Evolutionary conservation across 2,113 vertebrate species (phyloP).

Genomic region (Capreolus pygargus): DNA sequence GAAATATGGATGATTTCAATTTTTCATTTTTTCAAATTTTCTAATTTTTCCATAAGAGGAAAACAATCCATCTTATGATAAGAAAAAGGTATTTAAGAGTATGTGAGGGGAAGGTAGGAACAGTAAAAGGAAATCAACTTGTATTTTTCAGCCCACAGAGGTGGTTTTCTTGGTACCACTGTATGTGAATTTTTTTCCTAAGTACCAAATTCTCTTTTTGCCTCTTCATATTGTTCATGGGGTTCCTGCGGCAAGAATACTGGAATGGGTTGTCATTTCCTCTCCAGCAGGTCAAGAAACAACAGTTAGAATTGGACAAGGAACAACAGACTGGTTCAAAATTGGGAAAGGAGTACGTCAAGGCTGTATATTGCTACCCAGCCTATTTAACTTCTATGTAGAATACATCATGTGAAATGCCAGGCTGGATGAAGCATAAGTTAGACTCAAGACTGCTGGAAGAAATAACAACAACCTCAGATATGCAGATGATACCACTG

Average conservation of each 20-base stretch:
- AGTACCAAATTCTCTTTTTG: background rate
- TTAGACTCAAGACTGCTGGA: background rate
- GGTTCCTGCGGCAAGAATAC: background rate
- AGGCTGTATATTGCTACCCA: background rate
- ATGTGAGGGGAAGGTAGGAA: background rate
- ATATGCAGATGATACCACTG: background rate
- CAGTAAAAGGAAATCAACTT: background rate
- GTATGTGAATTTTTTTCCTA: background rate
- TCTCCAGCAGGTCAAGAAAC: background rate
- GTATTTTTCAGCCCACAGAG: background rate
- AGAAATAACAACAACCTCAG: background rate
- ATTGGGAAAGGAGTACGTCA: background rate
- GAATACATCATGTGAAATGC: background rate
- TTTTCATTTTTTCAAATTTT: background rate
- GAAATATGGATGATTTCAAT: background rate
- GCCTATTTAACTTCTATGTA: background rate
- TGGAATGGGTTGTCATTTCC: background rate
- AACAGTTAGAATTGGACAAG: background rate
- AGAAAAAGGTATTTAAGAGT: background rate
- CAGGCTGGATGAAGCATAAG: background rate
- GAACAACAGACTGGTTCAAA: background rate
- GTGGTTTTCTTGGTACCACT: background rate
- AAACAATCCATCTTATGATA: slow-evolving; percentile 26
- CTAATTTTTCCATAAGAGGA: background rate
- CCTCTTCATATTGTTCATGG: background rate